Conservation (phyloP, 1,140 invertebrate species). For the Zaprionus camerounensis region DNA sequence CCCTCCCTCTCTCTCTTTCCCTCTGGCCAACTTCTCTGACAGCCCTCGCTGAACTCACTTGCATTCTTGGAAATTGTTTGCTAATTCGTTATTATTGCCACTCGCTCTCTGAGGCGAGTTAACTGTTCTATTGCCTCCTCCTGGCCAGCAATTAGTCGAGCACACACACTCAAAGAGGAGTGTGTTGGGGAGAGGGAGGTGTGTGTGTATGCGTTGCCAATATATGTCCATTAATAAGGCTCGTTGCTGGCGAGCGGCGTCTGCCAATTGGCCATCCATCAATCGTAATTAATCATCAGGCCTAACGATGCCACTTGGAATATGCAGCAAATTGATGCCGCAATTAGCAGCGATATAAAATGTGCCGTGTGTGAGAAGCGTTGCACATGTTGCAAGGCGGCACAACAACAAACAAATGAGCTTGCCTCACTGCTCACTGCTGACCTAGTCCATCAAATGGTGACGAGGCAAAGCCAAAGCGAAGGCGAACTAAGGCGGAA, state of each 20-base stretch:
- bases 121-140: constrained; percentile 30
- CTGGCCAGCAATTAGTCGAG: constrained; percentile 60
- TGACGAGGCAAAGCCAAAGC: neutral
- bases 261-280: constrained; percentile 77
- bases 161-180: neutral
- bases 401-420: neutral
- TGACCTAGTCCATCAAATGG: constrained; percentile 39
- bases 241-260: constrained; percentile 47
- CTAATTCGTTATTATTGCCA: constrained; percentile 79
- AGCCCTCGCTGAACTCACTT: constrained; percentile 40
- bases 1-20: neutral
- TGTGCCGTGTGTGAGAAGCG: constrained; percentile 26
- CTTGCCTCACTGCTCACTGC: neutral
- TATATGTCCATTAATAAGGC: constrained; percentile 69
- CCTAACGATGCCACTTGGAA: constrained; percentile 65
- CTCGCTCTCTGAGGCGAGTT: constrained; percentile 47
- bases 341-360: constrained; percentile 45
- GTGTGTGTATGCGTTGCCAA: constrained; percentile 36
- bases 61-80: constrained; percentile 66
- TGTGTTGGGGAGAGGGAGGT: neutral
- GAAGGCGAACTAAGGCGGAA: constrained; percentile 20
- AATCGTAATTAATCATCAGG: constrained; percentile 78
- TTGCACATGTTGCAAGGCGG: constrained; percentile 35
- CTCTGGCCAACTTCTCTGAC: constrained; percentile 20
- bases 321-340: constrained; percentile 52